phyloP scores from a whole-genome alignment of 2,888 invertebrate genomes.

The Malthinus seriepunctatus region DNA sequence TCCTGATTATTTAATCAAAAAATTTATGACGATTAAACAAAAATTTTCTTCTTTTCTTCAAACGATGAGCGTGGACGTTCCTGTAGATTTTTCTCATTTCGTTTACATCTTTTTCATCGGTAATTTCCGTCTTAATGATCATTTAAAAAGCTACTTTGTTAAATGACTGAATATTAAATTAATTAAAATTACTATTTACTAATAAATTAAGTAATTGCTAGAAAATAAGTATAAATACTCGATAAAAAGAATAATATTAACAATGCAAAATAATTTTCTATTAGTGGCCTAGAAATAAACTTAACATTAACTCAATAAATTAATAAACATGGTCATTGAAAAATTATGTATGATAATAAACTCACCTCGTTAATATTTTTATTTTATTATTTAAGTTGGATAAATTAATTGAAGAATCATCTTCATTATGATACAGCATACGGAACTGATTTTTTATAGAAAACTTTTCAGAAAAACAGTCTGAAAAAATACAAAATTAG shows the following conservation, averaged over 20 bases:
- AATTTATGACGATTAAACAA: no score
- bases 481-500: background rate
- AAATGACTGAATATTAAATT: no score
- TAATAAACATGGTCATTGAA: background rate
- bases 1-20: no score
- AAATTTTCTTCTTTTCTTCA: no score
- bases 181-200: no score
- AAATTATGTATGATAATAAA: background rate
- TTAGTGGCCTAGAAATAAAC: conserved; percentile 1
- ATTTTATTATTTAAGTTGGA: conserved; percentile 9
- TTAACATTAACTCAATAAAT: background rate
- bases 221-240: background rate
- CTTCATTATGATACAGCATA: conserved; percentile 9
- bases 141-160: no score
- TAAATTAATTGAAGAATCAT: conserved; percentile 7
- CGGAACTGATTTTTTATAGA: conserved; percentile 5
- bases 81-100: no score
- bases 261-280: background rate
- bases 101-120: no score
- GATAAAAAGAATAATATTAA: background rate
- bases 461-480: conserved; percentile 11
- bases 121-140: no score
- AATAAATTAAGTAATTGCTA: no score
- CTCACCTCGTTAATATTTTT: conserved; percentile 10
- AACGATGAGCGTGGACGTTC: no score